phyloP scores from a whole-genome alignment of 1,140 invertebrate species.

The Conus ventricosus region DNA sequence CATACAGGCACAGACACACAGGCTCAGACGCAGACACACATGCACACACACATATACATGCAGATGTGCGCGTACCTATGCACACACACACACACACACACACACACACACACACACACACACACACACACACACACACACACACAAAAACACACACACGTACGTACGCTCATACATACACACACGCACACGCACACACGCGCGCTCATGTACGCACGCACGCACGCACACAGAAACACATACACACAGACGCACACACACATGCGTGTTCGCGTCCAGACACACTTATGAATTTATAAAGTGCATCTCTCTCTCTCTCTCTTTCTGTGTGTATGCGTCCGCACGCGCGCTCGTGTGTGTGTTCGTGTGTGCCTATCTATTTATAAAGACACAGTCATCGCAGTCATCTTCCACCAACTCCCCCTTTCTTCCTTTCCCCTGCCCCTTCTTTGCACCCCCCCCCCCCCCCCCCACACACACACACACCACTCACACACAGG shows the following conservation, averaged over 20 bases:
- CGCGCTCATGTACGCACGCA: not conserved
- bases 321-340: not conserved
- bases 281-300: no score
- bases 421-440: no score
- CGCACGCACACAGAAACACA: not conserved
- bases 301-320: not conserved
- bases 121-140: not conserved
- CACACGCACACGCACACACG: no score
- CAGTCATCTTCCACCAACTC: no score
- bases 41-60: not conserved
- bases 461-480: not conserved
- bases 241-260: not conserved
- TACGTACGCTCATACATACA: no score
- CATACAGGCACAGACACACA: not conserved
- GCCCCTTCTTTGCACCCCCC: not conserved
- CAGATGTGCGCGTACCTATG: not conserved
- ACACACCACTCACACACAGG: no score
- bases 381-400: no score
- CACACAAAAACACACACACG: no score
- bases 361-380: no score
- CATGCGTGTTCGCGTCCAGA: not conserved
- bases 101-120: constrained; percentile 15
- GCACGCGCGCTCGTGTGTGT: no score
- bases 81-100: constrained; percentile 15
- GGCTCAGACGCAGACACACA: not conserved